Conservation (phyloP, 2,888 invertebrate genomes). For the Fabriciana adippe region DNA sequence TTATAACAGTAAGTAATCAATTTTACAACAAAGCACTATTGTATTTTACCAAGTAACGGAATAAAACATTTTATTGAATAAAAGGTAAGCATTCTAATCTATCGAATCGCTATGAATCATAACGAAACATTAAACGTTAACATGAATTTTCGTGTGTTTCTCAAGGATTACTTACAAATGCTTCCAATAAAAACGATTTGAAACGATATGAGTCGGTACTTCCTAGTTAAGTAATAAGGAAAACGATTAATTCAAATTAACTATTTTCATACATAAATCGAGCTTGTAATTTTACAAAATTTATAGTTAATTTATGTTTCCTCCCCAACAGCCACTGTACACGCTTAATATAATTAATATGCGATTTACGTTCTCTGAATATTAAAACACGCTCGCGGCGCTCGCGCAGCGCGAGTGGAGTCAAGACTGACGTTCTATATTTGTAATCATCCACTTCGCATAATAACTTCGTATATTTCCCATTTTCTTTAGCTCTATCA, state of each 20-base stretch:
- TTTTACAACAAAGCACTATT: background rate
- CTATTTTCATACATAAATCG: background rate
- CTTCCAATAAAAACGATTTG: constrained; percentile 8
- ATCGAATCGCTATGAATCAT: constrained; percentile 7
- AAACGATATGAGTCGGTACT: constrained; percentile 13
- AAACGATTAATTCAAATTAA: constrained; percentile 13
- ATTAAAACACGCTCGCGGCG: constrained; percentile 51
- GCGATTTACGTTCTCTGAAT: constrained; percentile 20
- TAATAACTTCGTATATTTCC: constrained; percentile 77
- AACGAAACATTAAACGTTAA: background rate
- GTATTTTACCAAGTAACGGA: constrained; percentile 20
- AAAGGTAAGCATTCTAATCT: background rate
- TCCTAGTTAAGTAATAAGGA: constrained; percentile 16
- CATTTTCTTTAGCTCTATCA: constrained; percentile 64
- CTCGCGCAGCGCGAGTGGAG: constrained; percentile 61
- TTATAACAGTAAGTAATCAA: background rate
- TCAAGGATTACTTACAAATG: constrained; percentile 30
- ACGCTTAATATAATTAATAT: constrained; percentile 20
- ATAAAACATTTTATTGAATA: background rate
- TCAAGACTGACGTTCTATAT: constrained; percentile 77
- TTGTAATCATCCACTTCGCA: constrained; percentile 68
- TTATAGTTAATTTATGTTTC: constrained; percentile 13
- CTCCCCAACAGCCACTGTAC: constrained; percentile 21
- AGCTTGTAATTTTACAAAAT: constrained; percentile 7
- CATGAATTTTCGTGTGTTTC: constrained; percentile 8